Percentiles rank a stretch among this genome's conserved stretches.
phyloP scores from a whole-genome alignment of 2,888 invertebrate genomes.

The Aricia artaxerxes region DNA sequence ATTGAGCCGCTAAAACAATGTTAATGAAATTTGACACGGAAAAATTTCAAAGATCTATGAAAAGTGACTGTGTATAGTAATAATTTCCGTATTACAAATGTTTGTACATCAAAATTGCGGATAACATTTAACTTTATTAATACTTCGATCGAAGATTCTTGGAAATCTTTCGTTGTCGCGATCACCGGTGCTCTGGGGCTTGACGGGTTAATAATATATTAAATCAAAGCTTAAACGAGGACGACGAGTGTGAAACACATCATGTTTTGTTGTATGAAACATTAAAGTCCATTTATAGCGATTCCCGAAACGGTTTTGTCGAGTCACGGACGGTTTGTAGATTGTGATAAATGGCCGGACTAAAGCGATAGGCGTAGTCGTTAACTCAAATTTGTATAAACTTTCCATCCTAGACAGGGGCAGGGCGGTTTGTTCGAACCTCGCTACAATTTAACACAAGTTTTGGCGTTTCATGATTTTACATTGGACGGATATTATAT shows the following conservation, averaged over 20 bases:
- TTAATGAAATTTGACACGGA: too few relatives aligned
- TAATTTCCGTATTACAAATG: too few relatives aligned
- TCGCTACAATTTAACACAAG: conserved; percentile 58
- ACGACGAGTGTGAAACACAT: not conserved
- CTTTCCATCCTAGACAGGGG: conserved; percentile 55
- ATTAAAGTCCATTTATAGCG: not conserved
- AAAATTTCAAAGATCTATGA: too few relatives aligned
- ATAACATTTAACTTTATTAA: too few relatives aligned
- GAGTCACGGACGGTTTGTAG: conserved; percentile 47
- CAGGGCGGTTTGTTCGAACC: conserved; percentile 47
- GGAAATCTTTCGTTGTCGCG: too few relatives aligned
- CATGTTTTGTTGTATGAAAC: not conserved
- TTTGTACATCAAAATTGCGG: too few relatives aligned
- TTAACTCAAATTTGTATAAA: conserved; percentile 66
- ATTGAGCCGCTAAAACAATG: too few relatives aligned
- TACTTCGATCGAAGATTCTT: too few relatives aligned
- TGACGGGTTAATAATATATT: too few relatives aligned
- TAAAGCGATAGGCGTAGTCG: conserved; percentile 53
- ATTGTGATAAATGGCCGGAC: conserved; percentile 63
- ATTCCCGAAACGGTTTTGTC: conserved; percentile 23
- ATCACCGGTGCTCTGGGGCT: too few relatives aligned
- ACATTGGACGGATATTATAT: conserved; percentile 50
- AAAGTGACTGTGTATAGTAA: too few relatives aligned
- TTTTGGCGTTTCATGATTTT: conserved; percentile 51
- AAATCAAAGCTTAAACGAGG: too few relatives aligned